These are phyloP conservation scores for Camptogramma bilineatum DNA, from an alignment of 2,888 invertebrate species.

Conservation along the genomic window DNA sequence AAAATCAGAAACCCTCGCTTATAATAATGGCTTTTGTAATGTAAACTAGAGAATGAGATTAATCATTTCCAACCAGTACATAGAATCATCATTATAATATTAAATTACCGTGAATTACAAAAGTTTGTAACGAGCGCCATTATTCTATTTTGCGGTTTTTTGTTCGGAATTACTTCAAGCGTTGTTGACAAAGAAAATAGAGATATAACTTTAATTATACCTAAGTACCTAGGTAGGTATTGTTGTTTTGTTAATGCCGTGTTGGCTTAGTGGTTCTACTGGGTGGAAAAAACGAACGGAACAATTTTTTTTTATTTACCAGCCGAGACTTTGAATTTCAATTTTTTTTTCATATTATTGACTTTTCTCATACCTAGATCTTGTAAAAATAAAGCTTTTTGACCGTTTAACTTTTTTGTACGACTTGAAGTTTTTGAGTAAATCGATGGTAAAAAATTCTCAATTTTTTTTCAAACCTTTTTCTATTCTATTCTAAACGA, in stretches of 20 bases:
- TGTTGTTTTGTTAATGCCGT: not conserved
- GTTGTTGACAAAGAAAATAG: not conserved
- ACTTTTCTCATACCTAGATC: too few species aligned
- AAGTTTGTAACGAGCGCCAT: not conserved
- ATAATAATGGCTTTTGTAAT: slow-evolving; percentile 1
- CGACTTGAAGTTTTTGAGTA: too few species aligned
- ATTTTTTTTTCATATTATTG: too few species aligned
- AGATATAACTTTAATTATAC: not conserved
- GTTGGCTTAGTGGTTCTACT: not conserved
- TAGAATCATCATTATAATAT: slow-evolving; percentile 1
- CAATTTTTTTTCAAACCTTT: too few species aligned
- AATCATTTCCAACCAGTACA: not conserved
- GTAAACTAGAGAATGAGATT: not conserved
- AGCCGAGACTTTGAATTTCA: too few species aligned
- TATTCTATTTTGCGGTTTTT: slow-evolving; percentile 1
- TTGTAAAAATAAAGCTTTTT: too few species aligned
- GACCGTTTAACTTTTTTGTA: too few species aligned
- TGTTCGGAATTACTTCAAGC: not conserved
- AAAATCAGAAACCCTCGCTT: not conserved
- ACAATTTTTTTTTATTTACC: too few species aligned
- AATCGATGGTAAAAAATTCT: too few species aligned
- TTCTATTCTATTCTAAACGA: too few species aligned
- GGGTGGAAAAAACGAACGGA: not conserved
- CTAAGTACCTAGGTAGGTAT: too few species aligned
- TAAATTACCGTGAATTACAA: slow-evolving; percentile 5